Evolutionary conservation across 2,797 vertebrate species (phyloP).

Genomic region (Malacoraja senta): DNA sequence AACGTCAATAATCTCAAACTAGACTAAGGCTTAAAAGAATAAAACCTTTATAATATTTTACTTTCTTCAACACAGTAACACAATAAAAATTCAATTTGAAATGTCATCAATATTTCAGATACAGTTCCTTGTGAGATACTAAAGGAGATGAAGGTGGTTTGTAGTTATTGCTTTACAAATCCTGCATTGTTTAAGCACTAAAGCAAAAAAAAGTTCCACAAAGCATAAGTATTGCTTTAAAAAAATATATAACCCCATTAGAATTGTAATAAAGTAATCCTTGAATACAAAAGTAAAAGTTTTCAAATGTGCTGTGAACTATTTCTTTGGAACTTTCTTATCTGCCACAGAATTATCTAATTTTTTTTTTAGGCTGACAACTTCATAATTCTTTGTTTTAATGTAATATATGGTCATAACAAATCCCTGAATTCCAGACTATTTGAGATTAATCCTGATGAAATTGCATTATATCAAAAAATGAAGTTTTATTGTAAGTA

Average conservation of each 20-base stretch:
- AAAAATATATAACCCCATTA: neutral
- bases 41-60: neutral
- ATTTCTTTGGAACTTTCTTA: neutral
- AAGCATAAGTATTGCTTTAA: neutral
- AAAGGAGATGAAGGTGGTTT: neutral
- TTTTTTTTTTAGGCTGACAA: neutral
- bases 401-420: neutral
- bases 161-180: neutral
- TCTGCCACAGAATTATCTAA: neutral
- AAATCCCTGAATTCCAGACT: neutral
- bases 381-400: neutral
- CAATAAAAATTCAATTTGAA: neutral
- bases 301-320: neutral
- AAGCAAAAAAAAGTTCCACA: neutral
- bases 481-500: neutral
- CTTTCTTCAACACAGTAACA: neutral
- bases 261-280: no score
- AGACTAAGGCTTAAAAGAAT: neutral
- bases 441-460: conserved; percentile 8
- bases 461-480: neutral
- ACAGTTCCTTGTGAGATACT: neutral
- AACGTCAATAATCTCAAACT: neutral
- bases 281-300: neutral
- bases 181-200: neutral
- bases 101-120: conserved; percentile 3